Conservation (phyloP, 2,113 vertebrate genomes). For the Hyperoodon ampullatus region DNA sequence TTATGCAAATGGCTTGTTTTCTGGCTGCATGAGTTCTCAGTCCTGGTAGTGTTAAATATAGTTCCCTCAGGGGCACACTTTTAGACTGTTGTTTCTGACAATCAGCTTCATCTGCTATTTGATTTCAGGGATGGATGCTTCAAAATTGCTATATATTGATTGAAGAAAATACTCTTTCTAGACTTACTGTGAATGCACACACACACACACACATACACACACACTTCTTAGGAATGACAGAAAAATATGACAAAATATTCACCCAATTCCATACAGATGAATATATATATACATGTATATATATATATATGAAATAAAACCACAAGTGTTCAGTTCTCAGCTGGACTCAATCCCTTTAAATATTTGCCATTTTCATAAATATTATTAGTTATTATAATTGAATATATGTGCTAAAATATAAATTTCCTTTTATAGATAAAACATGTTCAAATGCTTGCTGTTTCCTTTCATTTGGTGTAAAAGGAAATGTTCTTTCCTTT, state of each 20-base stretch:
- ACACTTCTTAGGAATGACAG: neutral
- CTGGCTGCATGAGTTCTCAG: neutral
- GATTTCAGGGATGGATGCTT: slow-evolving; percentile 70
- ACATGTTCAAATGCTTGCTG: neutral
- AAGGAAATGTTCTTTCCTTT: neutral
- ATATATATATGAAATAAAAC: neutral
- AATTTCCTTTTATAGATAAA: slow-evolving; percentile 22
- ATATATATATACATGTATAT: neutral
- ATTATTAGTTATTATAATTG: neutral
- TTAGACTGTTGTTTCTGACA: slow-evolving; percentile 16
- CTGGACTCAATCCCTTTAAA: neutral
- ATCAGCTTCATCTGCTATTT: slow-evolving; percentile 55
- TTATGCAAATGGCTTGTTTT: slow-evolving; percentile 28
- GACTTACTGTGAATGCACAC: neutral
- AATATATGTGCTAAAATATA: slow-evolving; percentile 1
- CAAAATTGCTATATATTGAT: slow-evolving; percentile 65
- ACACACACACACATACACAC: neutral
- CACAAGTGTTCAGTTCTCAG: neutral
- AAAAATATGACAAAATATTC: slow-evolving; percentile 23
- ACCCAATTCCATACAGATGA: neutral
- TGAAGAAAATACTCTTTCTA: slow-evolving; percentile 48
- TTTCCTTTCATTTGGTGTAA: neutral
- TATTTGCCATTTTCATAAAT: neutral
- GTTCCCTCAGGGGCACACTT: neutral
- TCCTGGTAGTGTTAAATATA: neutral